Base-by-base conservation (phyloP, 2,113 vertebrate genomes). In the Aegotheles bennettii region DNA sequence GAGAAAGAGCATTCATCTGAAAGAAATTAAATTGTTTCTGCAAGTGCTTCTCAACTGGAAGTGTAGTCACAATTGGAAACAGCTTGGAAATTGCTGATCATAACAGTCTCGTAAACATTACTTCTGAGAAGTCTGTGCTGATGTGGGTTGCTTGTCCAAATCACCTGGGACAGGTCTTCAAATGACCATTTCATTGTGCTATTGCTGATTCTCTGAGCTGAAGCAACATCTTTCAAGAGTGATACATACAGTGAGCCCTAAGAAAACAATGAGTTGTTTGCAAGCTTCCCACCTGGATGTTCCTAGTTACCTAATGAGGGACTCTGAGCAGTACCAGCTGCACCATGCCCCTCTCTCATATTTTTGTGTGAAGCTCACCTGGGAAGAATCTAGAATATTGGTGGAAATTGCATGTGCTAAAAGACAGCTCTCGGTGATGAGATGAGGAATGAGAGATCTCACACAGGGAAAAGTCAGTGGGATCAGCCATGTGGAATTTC, bases 11-110 rank as follows among this genome's bases (percentile, higher is more conserved):
- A 56, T 91, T 94, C 80, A 91, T 89, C 80, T 95, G 86, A 90
- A 95, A 92, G 76, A 87, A 94, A 87, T 92, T 77, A 92, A 95
- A 90, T 92, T 82, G 38, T 84, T 97, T 96, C 56, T 90, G 67
- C 67, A 90, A 96, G 54, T 38, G 25, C 76, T 74, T 93, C 85
- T 93, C 95, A 88, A 94, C 63, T 95, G 93, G 80, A 97, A 92
- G 35, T 51, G 9, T 67, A 90, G 64, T 89, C 73, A 90, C 89
- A 93, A 86, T 40, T 77, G 50, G 63, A 95, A 90, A 94, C 88
- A 83, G 63, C 92, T 93, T 94, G 89, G 76, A 89, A 93, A 95
- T 90, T 92, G 76, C 68, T 83, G 64, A 71, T 85, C 47, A 56
- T 67, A 92, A 90, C 31, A 38, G 35, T 80, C 59, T 84, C 75